Conservation (phyloP, 2,113 vertebrate genomes). For the Clarias gariepinus region DNA sequence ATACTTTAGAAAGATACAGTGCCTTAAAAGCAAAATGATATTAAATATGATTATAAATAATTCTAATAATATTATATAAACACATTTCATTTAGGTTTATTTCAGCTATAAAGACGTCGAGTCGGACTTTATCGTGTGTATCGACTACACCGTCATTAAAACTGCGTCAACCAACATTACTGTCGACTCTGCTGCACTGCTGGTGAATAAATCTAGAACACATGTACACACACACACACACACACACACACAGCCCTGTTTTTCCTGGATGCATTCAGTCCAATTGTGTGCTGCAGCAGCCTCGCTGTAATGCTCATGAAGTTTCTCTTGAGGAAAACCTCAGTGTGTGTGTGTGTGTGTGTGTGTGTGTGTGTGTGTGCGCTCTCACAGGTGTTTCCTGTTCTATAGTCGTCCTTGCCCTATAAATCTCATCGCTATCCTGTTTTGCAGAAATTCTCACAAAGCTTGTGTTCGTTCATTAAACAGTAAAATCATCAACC, state of each 20-base stretch:
- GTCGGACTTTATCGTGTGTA: neutral
- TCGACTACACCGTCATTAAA: neutral
- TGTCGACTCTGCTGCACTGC: neutral
- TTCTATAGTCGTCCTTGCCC: constrained; percentile 41
- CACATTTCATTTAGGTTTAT: neutral
- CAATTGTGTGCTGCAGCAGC: constrained; percentile 2
- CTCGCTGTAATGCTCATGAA: neutral
- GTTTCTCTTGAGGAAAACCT: constrained; percentile 10
- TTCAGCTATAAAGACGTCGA: neutral
- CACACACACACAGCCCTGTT: neutral
- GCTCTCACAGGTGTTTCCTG: constrained; percentile 49
- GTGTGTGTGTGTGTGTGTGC: constrained; percentile 19
- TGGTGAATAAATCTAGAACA: neutral
- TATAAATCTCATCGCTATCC: constrained; percentile 41
- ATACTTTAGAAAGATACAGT: neutral
- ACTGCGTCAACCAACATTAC: neutral
- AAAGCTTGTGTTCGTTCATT: neutral
- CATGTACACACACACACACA: neutral
- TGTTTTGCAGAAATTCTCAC: constrained; percentile 25
- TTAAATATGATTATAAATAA: too few relatives aligned
- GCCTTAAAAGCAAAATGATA: too few relatives aligned
- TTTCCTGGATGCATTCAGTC: constrained; percentile 1
- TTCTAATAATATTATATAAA: too few relatives aligned
- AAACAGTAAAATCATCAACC: neutral
- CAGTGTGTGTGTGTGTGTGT: constrained; percentile 10